Conservation (phyloP, 2,888 invertebrate genomes). For the Oconnorella tubifera region DNA sequence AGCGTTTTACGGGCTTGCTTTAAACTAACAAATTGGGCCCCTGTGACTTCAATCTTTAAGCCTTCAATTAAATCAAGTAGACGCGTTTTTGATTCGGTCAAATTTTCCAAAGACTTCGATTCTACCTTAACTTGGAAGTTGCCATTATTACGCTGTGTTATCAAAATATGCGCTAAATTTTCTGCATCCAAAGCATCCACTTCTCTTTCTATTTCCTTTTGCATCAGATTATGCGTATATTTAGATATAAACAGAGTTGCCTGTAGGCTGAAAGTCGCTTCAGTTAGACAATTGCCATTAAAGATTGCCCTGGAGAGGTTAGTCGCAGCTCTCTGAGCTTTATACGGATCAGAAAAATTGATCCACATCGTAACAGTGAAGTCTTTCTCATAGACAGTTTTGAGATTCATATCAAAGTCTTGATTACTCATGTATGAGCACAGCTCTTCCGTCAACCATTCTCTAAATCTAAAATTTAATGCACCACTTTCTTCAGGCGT, state of each 20-base stretch:
- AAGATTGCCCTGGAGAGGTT: neutral
- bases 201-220: neutral
- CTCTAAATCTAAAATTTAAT: no score
- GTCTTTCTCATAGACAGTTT: constrained; percentile 18
- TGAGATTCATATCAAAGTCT: no score
- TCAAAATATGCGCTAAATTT: neutral
- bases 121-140: neutral
- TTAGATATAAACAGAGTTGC: constrained; percentile 9
- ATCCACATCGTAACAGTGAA: constrained; percentile 14
- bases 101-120: neutral
- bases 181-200: constrained; percentile 1
- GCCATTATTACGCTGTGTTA: neutral
- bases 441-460: no score
- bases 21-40: no score
- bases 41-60: no score
- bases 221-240: constrained; percentile 2
- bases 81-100: neutral
- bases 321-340: constrained; percentile 1
- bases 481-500: no score
- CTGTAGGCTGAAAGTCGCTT: constrained; percentile 6
- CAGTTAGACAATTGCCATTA: neutral
- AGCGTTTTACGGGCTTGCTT: no score
- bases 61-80: constrained; percentile 6
- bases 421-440: no score
- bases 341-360: constrained; percentile 8